A percentile compares a stretch with the other conserved stretches of the same genome.
Conservation (phyloP, 2,797 vertebrate species). For the Myripristis murdjan region DNA sequence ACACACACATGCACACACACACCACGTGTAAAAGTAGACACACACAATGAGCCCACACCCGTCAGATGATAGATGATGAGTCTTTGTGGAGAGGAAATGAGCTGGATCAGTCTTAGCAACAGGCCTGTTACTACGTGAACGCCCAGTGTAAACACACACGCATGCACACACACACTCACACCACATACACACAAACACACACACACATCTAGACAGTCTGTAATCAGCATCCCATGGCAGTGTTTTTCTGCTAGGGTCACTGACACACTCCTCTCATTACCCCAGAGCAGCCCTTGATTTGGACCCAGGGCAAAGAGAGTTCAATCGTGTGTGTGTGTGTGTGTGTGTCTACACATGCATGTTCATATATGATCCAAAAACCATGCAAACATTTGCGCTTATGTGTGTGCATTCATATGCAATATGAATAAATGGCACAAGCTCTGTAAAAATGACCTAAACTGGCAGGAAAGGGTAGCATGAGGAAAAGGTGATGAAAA, state of each 20-base stretch:
- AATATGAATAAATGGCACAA: too few species aligned
- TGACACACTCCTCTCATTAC: conserved; percentile 42
- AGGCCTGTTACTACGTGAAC: conserved; percentile 51
- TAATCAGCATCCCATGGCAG: conserved; percentile 25
- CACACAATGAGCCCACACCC: conserved; percentile 23
- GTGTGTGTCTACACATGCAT: neutral
- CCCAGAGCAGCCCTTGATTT: neutral
- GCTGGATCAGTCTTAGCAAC: conserved; percentile 58
- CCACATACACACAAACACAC: neutral
- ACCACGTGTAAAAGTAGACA: conserved; percentile 25
- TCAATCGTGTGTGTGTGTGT: conserved; percentile 3
- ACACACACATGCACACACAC: conserved; percentile 1
- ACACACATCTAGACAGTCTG: neutral
- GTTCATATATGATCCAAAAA: too few species aligned
- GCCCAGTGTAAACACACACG: conserved; percentile 49
- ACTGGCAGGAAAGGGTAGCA: conserved; percentile 32
- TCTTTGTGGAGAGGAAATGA: conserved; percentile 63
- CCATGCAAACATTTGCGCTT: neutral
- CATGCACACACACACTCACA: neutral
- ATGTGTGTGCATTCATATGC: too few species aligned
- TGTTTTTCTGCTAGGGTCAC: conserved; percentile 13
- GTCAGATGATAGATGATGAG: conserved; percentile 56
- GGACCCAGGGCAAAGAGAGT: neutral
- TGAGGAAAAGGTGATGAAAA: conserved; percentile 46
- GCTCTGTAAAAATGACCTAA: too few species aligned